Percentiles rank a stretch among this genome's conserved stretches.
phyloP scores from a whole-genome alignment of 2,113 vertebrate species.

The Rhizomys pruinosus region DNA sequence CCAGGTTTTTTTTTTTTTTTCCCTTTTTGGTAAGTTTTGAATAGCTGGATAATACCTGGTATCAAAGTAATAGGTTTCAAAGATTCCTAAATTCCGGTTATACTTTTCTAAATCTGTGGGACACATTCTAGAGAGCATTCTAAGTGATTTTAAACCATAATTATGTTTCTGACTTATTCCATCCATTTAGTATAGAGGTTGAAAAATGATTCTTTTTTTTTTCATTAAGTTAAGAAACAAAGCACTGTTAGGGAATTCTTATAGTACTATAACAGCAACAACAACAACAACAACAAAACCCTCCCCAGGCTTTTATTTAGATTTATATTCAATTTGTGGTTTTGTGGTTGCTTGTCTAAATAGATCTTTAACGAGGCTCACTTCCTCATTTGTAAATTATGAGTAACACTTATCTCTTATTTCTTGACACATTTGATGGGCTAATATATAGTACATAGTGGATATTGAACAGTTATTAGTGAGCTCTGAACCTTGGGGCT shows the following conservation, averaged over 20 bases:
- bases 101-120: slow-evolving; percentile 28
- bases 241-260: not conserved
- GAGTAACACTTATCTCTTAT: not conserved
- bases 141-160: not conserved
- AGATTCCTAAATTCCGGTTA: not conserved
- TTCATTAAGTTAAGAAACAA: slow-evolving; percentile 26
- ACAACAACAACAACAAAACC: too few relatives aligned
- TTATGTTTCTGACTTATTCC: not conserved
- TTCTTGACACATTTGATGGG: not conserved
- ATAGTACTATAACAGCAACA: not conserved
- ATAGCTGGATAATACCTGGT: slow-evolving; percentile 4
- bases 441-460: not conserved
- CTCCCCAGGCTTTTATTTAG: not conserved
- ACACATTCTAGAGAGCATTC: not conserved
- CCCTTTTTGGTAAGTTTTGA: slow-evolving; percentile 27
- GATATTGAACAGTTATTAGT: not conserved
- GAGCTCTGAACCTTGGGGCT: not conserved
- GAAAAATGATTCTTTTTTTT: slow-evolving; percentile 1
- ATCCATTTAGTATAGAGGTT: not conserved
- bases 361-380: not conserved
- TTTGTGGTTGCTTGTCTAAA: not conserved
- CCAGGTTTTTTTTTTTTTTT: too few relatives aligned
- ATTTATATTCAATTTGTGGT: slow-evolving; percentile 5
- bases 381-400: not conserved
- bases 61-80: slow-evolving; percentile 33